These are phyloP conservation scores for Belgica antarctica DNA, from an alignment of 2,888 invertebrate genomes.

Conservation along the genomic window DNA sequence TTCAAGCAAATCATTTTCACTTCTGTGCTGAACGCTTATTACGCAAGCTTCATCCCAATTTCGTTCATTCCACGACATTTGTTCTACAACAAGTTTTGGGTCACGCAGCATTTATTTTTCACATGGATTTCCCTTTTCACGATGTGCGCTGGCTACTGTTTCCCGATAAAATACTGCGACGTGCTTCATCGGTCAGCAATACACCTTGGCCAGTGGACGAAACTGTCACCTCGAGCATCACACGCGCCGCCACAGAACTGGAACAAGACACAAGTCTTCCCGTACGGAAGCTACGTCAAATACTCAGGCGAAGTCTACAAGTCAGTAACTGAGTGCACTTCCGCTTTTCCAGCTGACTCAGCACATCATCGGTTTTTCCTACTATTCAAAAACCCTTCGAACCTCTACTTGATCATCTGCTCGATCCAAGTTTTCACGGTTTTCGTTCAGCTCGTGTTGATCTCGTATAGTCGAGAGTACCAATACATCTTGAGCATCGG, in stretches of 20 bases:
- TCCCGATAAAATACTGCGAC: constrained; percentile 74
- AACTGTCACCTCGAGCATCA: constrained; percentile 49
- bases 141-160: constrained; percentile 69
- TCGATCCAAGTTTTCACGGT: constrained; percentile 70
- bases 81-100: constrained; percentile 80
- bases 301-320: constrained; percentile 71
- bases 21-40: constrained; percentile 81
- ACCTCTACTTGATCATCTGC: constrained; percentile 70
- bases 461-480: constrained; percentile 84
- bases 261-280: constrained; percentile 66
- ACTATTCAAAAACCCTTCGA: constrained; percentile 82
- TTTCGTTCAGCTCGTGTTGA: constrained; percentile 71
- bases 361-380: constrained; percentile 85
- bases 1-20: constrained; percentile 83
- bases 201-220: constrained; percentile 70
- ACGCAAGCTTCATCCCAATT: constrained; percentile 60
- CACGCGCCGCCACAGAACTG: constrained; percentile 53
- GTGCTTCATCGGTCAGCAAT: constrained; percentile 83
- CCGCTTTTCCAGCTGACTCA: constrained; percentile 81
- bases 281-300: constrained; percentile 71
- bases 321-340: constrained; percentile 75
- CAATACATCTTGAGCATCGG: constrained; percentile 85
- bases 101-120: constrained; percentile 78
- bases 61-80: constrained; percentile 53
- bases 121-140: constrained; percentile 83